Evolutionary conservation across 2,888 invertebrate species (phyloP), one percentile per base, ranked within the genome.

Genomic region (Criorhina ranunculi): DNA sequence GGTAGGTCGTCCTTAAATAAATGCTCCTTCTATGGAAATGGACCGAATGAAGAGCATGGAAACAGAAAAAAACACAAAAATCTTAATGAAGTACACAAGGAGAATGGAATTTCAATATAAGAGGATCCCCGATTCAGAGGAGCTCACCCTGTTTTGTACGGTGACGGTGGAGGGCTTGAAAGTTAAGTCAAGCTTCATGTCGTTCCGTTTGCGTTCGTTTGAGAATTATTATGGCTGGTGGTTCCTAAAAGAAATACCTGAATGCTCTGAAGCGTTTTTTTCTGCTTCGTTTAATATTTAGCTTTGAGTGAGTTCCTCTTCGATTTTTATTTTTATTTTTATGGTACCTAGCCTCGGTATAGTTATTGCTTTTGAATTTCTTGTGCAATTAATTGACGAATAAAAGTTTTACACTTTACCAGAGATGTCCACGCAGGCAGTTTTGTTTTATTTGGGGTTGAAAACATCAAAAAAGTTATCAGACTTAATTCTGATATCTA

Each of bases 221-320:
- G 67, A 53, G 60, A 77, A 77, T 60, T 67, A 60, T 42, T 69
- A 53, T 24, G 62, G 44, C 55, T 70, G 55, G 11, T 12, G 49
- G 40, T 55, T 31, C 46, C 55, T 37, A 62, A 78, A 64, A 60
- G 62, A 64, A 78, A 70, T 70, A 62, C 62, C 62, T 62, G 35
- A 75, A 55, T 46, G 55, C 66, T 57, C 8, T 12, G 40, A 55
- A 46, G 70, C 55, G 31, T 49, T 35, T 62, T n/a, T 76, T 70
- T 70, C 62, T 64, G 70, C 62, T 49, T 70, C 78, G 70, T 62
- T 78, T 46, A 70, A 78, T 70, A 69, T 24, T 42, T 59, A 35
- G 31, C 76, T 67, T 67, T 77, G 67, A 77, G 15, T 49, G 46
- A 55, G 49, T 51, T 59, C 51, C 19, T 67, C 12, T 37, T 51